phyloP scores from a whole-genome alignment of 2,888 invertebrate genomes.

The Laspeyria flexula region DNA sequence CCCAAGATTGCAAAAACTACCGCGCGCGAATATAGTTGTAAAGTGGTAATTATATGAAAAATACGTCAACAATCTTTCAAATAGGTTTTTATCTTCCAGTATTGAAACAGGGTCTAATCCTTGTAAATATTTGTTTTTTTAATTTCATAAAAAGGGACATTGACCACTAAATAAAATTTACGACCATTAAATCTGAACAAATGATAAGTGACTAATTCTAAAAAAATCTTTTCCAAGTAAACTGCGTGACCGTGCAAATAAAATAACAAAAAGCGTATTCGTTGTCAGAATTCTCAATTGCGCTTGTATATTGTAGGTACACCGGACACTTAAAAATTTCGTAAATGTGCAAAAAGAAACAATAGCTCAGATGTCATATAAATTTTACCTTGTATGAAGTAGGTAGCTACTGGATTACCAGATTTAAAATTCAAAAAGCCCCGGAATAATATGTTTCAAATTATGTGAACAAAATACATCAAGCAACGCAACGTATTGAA shows the following conservation, averaged over 20 bases:
- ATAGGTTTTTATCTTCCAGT: no score
- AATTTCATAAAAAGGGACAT: no score
- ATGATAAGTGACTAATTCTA: conserved; percentile 70
- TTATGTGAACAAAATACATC: background rate
- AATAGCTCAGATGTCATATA: conserved; percentile 75
- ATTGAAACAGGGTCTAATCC: no score
- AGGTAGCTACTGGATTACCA: conserved; percentile 4
- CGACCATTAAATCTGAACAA: conserved; percentile 54
- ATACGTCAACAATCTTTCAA: no score
- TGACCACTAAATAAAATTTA: conserved; percentile 39
- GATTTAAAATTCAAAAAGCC: background rate
- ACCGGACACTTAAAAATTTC: conserved; percentile 63
- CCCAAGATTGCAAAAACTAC: no score
- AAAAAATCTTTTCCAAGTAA: conserved; percentile 80
- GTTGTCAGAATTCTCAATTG: conserved; percentile 73
- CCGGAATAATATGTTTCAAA: background rate
- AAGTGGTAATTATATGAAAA: no score
- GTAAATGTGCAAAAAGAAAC: conserved; percentile 73
- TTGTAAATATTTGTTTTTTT: no score
- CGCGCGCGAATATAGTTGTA: no score
- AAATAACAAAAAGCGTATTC: conserved; percentile 69
- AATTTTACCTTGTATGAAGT: conserved; percentile 67
- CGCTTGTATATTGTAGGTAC: conserved; percentile 38
- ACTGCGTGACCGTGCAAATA: conserved; percentile 73
- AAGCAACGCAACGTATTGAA: background rate